Conservation (phyloP, 2,888 invertebrate genomes). For the Perizoma affinitatum region DNA sequence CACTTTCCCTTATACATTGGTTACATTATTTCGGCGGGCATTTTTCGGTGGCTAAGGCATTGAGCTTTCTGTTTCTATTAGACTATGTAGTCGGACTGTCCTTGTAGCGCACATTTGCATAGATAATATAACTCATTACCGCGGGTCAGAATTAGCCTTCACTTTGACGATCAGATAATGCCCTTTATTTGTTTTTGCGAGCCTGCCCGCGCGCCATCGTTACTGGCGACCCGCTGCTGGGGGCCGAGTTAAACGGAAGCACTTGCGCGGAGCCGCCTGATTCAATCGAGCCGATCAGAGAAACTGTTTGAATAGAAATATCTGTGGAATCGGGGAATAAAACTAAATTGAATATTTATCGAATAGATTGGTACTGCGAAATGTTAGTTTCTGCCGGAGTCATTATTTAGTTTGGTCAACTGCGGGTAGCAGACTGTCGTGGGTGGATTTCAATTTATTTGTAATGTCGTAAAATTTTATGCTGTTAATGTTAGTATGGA, state of each 20-base stretch:
- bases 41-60: too few relatives aligned
- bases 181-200: constrained; percentile 24
- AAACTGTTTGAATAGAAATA: constrained; percentile 13
- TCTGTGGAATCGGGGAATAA: neutral
- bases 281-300: constrained; percentile 13
- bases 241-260: constrained; percentile 14
- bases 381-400: neutral
- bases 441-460: constrained; percentile 13
- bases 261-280: constrained; percentile 14
- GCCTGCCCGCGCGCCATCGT: neutral
- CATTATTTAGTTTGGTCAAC: constrained; percentile 5
- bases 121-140: constrained; percentile 32
- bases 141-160: constrained; percentile 35
- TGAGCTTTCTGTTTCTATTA: too few relatives aligned
- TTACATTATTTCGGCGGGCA: too few relatives aligned
- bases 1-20: too few relatives aligned
- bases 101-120: constrained; percentile 39
- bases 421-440: neutral
- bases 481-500: constrained; percentile 13
- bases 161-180: constrained; percentile 26
- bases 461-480: constrained; percentile 14
- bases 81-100: constrained; percentile 4
- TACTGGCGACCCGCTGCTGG: neutral
- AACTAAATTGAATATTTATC: neutral
- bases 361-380: constrained; percentile 6